Conservation (phyloP, 2,888 invertebrate species). For the Arenicola marina region DNA sequence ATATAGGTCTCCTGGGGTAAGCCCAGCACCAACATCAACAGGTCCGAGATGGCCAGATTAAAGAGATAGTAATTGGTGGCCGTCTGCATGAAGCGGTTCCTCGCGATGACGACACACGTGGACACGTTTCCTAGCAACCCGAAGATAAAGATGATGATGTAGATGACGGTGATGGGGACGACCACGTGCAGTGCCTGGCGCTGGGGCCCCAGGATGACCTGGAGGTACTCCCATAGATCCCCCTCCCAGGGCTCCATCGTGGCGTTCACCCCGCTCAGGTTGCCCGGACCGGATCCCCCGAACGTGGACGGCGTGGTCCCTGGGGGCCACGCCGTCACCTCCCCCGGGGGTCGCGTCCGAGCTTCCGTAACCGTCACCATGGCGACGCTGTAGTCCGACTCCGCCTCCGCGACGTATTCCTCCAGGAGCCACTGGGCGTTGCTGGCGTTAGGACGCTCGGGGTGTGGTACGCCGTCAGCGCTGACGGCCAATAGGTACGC, state of each 20-base stretch:
- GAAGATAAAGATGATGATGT: conserved; percentile 74
- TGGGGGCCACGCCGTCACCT: too few species aligned
- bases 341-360: too few species aligned
- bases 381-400: too few species aligned
- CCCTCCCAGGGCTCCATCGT: not conserved
- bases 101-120: conserved; percentile 84
- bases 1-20: conserved; percentile 79
- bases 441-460: too few species aligned
- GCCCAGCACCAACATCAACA: conserved; percentile 76
- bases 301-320: too few species aligned
- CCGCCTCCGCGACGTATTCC: too few species aligned
- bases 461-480: too few species aligned
- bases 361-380: too few species aligned
- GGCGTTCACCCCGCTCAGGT: too few species aligned
- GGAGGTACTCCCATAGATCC: not conserved
- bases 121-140: conserved; percentile 83
- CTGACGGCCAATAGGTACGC: too few species aligned
- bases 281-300: too few species aligned
- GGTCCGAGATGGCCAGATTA: conserved; percentile 84
- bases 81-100: conserved; percentile 82
- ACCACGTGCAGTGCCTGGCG: conserved; percentile 25
- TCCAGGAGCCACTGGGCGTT: too few species aligned
- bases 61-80: conserved; percentile 91
- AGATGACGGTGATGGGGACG: conserved; percentile 57
- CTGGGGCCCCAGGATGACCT: conserved; percentile 22